Base-by-base conservation (phyloP, 2,888 invertebrate genomes). In the Leptarthrus brevirostris region DNA sequence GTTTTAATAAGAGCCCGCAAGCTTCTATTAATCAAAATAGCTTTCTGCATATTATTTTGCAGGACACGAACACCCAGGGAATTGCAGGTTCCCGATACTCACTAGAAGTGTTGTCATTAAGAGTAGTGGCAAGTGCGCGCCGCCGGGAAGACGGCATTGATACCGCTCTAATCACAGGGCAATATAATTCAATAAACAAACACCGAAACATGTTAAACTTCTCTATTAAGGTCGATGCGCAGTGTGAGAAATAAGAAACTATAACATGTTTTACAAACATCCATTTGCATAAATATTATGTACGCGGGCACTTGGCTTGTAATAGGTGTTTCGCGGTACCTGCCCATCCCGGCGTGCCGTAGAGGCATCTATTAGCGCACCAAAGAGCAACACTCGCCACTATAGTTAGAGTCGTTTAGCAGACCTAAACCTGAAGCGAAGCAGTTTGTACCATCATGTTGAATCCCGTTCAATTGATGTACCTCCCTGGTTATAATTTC, bases 231-330 rank as follows among this genome's bases (percentile, higher is more conserved):
- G 53, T 70, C 70, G 70, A 52, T 70, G 70, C 53, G 49, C 70
- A 72, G 75, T 76, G 74, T 72, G 74, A 74, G 75, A 75, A 75
- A 74, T 74, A 74, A 72, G 72, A 74, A 76, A 72, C 72, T 76
- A 58, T 76, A 76, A 73, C 74, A 76, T 74, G 75, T 74, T 72
- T 74, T 74, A 76, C 74, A 76, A 76, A 76, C 72, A 71, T 69
- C 72, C 72, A 76, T 76, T 76, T 76, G 75, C 75, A 76, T 76
- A 76, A 76, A 76, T 74, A 74, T 75, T 74, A 75, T 75, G 75
- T 74, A 74, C 74, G 74, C 71, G 74, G 72, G 30, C 71, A 73
- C 73, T 71, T 22, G 8, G 61, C 61, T 47, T 69, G 70, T 73
- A 75, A 75, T 74, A 72, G 75, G 73, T 74, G 75, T 72, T 66